These are phyloP conservation scores for Macroramphosus scolopax DNA, from an alignment of 2,797 vertebrate genomes.

Conservation along the genomic window DNA sequence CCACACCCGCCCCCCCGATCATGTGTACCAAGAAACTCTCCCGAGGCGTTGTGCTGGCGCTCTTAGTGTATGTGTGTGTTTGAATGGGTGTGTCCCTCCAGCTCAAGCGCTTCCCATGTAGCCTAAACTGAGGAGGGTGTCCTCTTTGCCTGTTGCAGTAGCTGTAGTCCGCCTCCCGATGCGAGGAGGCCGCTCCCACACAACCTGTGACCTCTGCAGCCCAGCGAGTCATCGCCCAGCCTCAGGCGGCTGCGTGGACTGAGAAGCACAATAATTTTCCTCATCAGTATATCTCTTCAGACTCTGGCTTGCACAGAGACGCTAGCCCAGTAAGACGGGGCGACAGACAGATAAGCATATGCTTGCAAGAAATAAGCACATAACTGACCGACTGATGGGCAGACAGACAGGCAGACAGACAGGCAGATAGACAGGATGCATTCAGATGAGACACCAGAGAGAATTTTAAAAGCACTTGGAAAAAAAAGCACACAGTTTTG, in stretches of 20 bases:
- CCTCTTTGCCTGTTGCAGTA: slow-evolving; percentile 45
- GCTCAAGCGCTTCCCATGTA: slow-evolving; percentile 57
- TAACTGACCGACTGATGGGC: slow-evolving; percentile 34
- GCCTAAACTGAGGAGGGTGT: slow-evolving; percentile 46
- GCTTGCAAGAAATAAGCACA: slow-evolving; percentile 64
- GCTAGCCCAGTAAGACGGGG: slow-evolving; percentile 43
- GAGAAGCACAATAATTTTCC: slow-evolving; percentile 72
- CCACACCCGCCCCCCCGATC: slow-evolving; percentile 8
- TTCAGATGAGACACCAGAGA: slow-evolving; percentile 34
- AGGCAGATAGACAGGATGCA: slow-evolving; percentile 30
- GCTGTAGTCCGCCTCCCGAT: slow-evolving; percentile 35
- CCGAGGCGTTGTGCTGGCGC: slow-evolving; percentile 39
- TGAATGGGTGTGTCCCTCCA: slow-evolving; percentile 19
- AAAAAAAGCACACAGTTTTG: slow-evolving; percentile 37
- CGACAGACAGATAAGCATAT: slow-evolving; percentile 52
- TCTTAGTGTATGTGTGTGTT: slow-evolving; percentile 30
- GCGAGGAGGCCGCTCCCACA: slow-evolving; percentile 56
- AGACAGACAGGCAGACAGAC: slow-evolving; percentile 11
- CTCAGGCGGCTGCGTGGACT: slow-evolving; percentile 47
- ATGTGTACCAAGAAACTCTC: slow-evolving; percentile 50
- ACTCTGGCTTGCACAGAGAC: slow-evolving; percentile 46
- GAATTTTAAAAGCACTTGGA: slow-evolving; percentile 62
- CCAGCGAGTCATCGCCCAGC: slow-evolving; percentile 40
- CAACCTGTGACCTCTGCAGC: slow-evolving; percentile 72
- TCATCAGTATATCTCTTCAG: slow-evolving; percentile 42